phyloP scores from a whole-genome alignment of 1,140 invertebrate species.

The Drosophila oshimai region DNA sequence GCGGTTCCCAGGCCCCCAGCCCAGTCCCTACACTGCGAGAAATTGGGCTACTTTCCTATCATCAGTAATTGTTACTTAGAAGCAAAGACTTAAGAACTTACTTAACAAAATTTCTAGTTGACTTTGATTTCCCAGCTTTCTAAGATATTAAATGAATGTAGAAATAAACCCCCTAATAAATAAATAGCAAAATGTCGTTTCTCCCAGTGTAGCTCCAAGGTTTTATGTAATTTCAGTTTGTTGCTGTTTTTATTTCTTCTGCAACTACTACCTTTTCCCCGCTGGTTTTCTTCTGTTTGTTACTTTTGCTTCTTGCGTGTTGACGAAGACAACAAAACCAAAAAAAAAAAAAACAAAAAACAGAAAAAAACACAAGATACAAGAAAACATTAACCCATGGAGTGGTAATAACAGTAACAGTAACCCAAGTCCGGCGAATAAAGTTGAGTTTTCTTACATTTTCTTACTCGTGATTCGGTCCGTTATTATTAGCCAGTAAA shows the following conservation, averaged over 20 bases:
- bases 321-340: constrained; percentile 44
- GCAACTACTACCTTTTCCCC: too few relatives aligned
- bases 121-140: too few relatives aligned
- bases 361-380: too few relatives aligned
- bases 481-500: constrained; percentile 21
- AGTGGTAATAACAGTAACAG: constrained; percentile 28
- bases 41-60: not conserved
- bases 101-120: too few relatives aligned
- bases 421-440: constrained; percentile 28
- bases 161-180: too few relatives aligned
- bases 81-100: too few relatives aligned
- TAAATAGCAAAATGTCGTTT: not conserved
- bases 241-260: constrained; percentile 41
- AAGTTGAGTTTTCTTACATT: constrained; percentile 22
- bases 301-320: constrained; percentile 68
- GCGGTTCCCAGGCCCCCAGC: constrained; percentile 47
- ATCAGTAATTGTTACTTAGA: too few relatives aligned
- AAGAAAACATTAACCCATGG: constrained; percentile 31
- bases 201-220: constrained; percentile 40
- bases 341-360: constrained; percentile 15
- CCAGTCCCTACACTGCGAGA: not conserved
- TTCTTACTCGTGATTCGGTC: constrained; percentile 34
- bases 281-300: constrained; percentile 32
- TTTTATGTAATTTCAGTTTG: constrained; percentile 72
- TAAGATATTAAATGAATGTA: too few relatives aligned